Conservation (phyloP, 1,140 invertebrate species). For the Phortica variegata region DNA sequence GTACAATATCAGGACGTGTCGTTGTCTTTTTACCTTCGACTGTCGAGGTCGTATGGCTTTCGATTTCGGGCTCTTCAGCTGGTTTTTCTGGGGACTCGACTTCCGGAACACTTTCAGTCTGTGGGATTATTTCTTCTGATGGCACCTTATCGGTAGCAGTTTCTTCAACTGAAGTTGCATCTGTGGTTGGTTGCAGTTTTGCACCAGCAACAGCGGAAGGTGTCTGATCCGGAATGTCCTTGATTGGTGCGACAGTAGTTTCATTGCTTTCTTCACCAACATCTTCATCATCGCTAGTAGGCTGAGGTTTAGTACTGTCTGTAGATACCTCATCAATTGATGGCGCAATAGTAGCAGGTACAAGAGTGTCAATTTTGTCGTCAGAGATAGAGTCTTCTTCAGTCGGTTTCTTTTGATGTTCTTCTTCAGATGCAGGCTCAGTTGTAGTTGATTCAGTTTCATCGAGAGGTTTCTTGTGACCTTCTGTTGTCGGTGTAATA, state of each 20-base stretch:
- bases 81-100: constrained; percentile 15
- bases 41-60: constrained; percentile 11
- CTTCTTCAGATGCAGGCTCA: constrained; percentile 17
- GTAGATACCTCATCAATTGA: constrained; percentile 21
- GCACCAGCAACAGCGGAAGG: constrained; percentile 11
- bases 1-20: constrained; percentile 18
- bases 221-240: constrained; percentile 12
- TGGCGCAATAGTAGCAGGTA: constrained; percentile 25
- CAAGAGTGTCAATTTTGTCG: constrained; percentile 4
- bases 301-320: constrained; percentile 19
- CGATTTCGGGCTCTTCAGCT: constrained; percentile 13
- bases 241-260: constrained; percentile 17
- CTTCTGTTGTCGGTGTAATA: constrained; percentile 16
- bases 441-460: constrained; percentile 19
- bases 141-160: constrained; percentile 12
- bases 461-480: constrained; percentile 8
- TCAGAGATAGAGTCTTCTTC: constrained; percentile 7
- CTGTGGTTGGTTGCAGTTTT: constrained; percentile 20
- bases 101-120: constrained; percentile 17
- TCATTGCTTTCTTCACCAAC: constrained; percentile 23
- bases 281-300: constrained; percentile 20
- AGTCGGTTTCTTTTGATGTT: constrained; percentile 18
- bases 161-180: constrained; percentile 15
- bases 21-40: constrained; percentile 21
- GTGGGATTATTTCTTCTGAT: constrained; percentile 11